These are phyloP conservation scores for Perca fluviatilis DNA, from an alignment of 2,113 vertebrate genomes.

Conservation along the genomic window DNA sequence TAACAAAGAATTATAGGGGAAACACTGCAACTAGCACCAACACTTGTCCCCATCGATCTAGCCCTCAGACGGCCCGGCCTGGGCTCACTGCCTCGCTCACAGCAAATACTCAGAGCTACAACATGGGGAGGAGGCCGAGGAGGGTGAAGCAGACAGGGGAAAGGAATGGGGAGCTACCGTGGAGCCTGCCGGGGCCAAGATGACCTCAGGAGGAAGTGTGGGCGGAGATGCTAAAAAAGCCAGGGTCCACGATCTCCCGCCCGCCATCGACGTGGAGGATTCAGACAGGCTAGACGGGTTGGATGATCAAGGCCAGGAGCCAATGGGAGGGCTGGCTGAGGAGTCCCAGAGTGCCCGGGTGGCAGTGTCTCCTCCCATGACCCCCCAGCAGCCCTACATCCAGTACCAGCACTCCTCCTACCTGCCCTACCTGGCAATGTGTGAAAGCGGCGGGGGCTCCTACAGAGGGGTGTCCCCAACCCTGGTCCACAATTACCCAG, in stretches of 20 bases:
- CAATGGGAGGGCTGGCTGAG: slow-evolving; percentile 87
- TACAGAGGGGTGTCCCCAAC: slow-evolving; percentile 96
- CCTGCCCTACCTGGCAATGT: slow-evolving; percentile 93
- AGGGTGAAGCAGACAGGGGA: slow-evolving; percentile 91
- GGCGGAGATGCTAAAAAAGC: slow-evolving; percentile 89
- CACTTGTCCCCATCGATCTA: slow-evolving; percentile 85
- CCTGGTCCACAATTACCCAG: slow-evolving; percentile 96
- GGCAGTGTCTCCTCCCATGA: slow-evolving; percentile 93
- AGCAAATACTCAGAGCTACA: slow-evolving; percentile 93
- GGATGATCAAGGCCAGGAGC: slow-evolving; percentile 89
- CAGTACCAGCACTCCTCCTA: slow-evolving; percentile 96
- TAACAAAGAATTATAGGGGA: slow-evolving; percentile 74
- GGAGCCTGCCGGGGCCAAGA: slow-evolving; percentile 87
- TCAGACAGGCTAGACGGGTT: slow-evolving; percentile 88
- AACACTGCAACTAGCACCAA: slow-evolving; percentile 80
- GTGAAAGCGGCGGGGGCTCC: slow-evolving; percentile 91
- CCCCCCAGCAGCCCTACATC: slow-evolving; percentile 95
- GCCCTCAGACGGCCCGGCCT: slow-evolving; percentile 93
- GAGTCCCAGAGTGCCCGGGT: slow-evolving; percentile 90
- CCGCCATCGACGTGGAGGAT: slow-evolving; percentile 84
- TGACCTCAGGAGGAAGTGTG: slow-evolving; percentile 67
- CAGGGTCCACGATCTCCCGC: slow-evolving; percentile 87
- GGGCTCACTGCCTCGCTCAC: slow-evolving; percentile 92
- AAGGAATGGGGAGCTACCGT: slow-evolving; percentile 89
- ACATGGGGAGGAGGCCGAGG: slow-evolving; percentile 90